phyloP scores from a whole-genome alignment of 2,113 vertebrate genomes.

The Octodon degus region DNA sequence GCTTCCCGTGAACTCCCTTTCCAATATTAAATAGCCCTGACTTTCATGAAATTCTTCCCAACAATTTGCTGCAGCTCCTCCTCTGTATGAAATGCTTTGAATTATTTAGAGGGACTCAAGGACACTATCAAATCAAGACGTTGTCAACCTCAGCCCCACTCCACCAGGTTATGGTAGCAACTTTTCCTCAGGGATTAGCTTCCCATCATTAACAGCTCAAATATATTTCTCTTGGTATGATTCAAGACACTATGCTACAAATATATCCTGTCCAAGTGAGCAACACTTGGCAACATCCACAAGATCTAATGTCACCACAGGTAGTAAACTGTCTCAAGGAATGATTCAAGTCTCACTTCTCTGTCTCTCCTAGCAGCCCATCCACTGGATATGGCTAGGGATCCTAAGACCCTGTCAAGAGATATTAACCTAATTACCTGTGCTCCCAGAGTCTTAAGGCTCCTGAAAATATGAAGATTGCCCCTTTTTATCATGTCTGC shows the following conservation, averaged over 20 bases:
- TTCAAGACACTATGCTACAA: neutral
- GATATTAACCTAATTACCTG: conserved; percentile 65
- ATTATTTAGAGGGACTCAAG: conserved; percentile 51
- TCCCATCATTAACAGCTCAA: conserved; percentile 45
- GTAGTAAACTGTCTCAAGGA: conserved; percentile 43
- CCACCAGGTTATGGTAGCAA: conserved; percentile 32
- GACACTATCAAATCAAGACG: conserved; percentile 8
- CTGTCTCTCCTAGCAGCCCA: conserved; percentile 34
- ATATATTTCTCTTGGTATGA: conserved; percentile 24
- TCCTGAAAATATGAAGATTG: conserved; percentile 43
- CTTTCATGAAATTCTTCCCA: conserved; percentile 22
- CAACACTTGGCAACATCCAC: neutral
- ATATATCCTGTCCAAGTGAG: conserved; percentile 10
- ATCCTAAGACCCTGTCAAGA: neutral
- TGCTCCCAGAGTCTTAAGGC: neutral
- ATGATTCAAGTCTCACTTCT: conserved; percentile 31
- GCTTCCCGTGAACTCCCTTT: neutral
- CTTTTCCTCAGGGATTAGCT: conserved; percentile 39
- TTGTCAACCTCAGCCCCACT: neutral
- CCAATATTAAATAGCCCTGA: neutral
- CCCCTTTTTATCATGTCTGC: conserved; percentile 21
- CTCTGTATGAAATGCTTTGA: neutral
- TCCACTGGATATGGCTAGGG: neutral
- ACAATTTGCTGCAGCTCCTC: neutral
- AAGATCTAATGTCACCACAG: conserved; percentile 39